Evolutionary conservation across 2,113 vertebrate species (phyloP).

Genomic region (Myotis lucifugus): DNA sequence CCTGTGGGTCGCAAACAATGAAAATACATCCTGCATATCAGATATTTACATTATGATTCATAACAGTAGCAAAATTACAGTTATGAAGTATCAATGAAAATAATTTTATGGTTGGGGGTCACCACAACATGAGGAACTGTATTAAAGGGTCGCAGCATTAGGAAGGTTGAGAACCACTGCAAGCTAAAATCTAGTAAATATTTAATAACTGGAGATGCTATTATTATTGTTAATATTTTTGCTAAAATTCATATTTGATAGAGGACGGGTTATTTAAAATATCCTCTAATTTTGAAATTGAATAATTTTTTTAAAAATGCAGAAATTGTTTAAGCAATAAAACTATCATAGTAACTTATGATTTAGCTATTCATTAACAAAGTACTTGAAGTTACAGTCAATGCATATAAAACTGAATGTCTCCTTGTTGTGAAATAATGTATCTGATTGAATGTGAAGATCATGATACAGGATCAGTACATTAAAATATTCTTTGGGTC

Average conservation of each 20-base stretch:
- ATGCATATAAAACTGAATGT: neutral
- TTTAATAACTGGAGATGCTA: neutral
- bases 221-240: neutral
- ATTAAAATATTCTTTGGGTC: neutral
- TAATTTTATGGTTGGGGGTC: no score
- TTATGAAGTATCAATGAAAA: no score
- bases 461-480: neutral
- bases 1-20: no score
- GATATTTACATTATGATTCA: no score
- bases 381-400: neutral
- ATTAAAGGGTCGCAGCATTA: no score
- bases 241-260: neutral
- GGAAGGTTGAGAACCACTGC: no score
- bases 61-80: no score
- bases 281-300: neutral
- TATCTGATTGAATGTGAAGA: neutral
- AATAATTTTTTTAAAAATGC: neutral
- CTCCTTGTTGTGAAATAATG: neutral
- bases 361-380: neutral
- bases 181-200: neutral
- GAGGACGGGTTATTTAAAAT: neutral
- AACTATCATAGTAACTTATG: neutral
- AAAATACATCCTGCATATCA: no score
- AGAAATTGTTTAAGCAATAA: neutral
- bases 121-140: no score